Base-by-base conservation (phyloP, 2,113 vertebrate species). In the Rafetus swinhoei region DNA sequence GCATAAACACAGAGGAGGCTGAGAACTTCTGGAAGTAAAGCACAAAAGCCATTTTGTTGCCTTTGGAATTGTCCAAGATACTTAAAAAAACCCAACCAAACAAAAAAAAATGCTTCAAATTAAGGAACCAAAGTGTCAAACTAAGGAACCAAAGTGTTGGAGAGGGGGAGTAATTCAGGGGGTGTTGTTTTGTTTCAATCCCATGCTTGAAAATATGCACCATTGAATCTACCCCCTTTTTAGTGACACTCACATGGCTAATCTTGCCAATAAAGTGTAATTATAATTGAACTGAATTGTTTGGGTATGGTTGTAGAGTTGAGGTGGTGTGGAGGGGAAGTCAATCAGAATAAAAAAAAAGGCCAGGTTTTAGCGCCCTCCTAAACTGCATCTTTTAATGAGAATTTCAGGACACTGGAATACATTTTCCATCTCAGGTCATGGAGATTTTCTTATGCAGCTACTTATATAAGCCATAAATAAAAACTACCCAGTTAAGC, bases 21-120 rank as follows among this genome's bases (percentile, higher is more conserved):
- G 81, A 91, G 93, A 96, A 89, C 95, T 94, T 95, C 85, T 84
- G 91, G 87, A 92, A 97, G 53, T 77, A 50, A 95, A 97, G 88
- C 94, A 93, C 53, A 94, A 96, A 95, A 96, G 81, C 82, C 85
- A 91, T 88, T 94, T 93, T 39, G 13, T 82, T 92, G 55, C 88
- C 77, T 85, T 1, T 12, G 74, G 92, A 95, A 21, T 81, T 93
- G 55, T 57, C 80, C 81, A 95, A 92, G 52, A 92, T 86, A 95
- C 50, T 86, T 88, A 93, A 94, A 88, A 83, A 95, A 85, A 84
- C 83, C 18, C 74, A 24, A 55, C 50, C 3, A 82, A 79, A 12
- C n/a, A 21, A 16, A 39, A 76, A 69, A 60, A 45, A 45, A 45
- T 45, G 45, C 45, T 45, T 45, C 45, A 55, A 83, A 79, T 3